Evolutionary conservation across 2,888 invertebrate species (phyloP), one percentile per base, ranked within the genome.

Genomic region (Sesia apiformis): DNA sequence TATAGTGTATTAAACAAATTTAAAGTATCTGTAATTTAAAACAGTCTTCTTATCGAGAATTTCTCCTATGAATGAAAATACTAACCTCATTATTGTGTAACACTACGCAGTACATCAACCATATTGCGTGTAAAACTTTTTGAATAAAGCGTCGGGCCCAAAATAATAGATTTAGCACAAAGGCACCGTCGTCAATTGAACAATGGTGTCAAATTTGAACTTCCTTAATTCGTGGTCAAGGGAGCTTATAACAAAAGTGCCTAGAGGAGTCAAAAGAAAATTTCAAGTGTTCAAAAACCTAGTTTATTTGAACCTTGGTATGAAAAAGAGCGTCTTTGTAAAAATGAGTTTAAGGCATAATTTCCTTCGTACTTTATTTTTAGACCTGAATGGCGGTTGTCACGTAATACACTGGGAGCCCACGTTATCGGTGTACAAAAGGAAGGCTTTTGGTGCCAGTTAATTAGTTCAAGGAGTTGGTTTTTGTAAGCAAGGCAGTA

Each of bases 401-500:
- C 38, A 52, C 56, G 49, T 51, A 50, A 51, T 53, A 42, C 42
- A 54, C 58, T 60, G 57, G 54, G 55, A 55, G 52, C 59, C 57
- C 58, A 61, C 59, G 62, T 59, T 59, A 55, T 57, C 57, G 54
- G 53, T 56, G 53, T 57, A 63, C 52, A 52, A 52, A 52, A 40
- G 50, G 40, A 63, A 63, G 63, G 63, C 65, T 66, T 71, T 69
- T 71, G 69, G 69, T 66, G 66, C 62, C 65, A 66, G 73, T 71
- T 74, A 74, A 73, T 73, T 73, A 74, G 68, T 70, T 66, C 58
- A 64, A 63, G 60, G 64, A 63, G 62, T 67, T 63, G 57, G 62
- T 64, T 68, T 68, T 63, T 62, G 58, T 58, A 53, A 55, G 53
- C 43, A 5, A 5, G 3, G 40, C 5, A 4, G 50, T 53, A 54